phyloP scores from a whole-genome alignment of 2,888 invertebrate genomes.

The Acleris literana region DNA sequence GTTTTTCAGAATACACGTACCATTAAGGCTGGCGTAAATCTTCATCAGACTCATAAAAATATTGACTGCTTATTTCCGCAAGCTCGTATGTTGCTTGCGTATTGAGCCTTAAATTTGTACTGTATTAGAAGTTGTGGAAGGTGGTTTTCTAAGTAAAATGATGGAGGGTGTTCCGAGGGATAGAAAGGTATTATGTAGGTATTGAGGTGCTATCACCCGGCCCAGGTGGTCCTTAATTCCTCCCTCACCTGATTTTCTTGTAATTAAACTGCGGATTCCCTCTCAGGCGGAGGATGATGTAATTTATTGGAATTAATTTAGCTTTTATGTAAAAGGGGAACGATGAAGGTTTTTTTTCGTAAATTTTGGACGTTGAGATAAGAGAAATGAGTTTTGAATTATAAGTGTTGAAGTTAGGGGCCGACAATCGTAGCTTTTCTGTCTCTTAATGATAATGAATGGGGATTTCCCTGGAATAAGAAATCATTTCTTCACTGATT shows the following conservation, averaged over 20 bases:
- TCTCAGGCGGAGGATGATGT: conserved; percentile 44
- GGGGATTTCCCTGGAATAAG: no score
- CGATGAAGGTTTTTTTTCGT: conserved; percentile 15
- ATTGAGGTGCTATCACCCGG: conserved; percentile 51
- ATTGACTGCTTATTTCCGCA: conserved; percentile 11
- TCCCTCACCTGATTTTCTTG: conserved; percentile 58
- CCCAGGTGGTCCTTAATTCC: conserved; percentile 57
- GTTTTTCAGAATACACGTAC: neutral
- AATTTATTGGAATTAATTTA: conserved; percentile 48
- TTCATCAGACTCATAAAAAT: conserved; percentile 37
- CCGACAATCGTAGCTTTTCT: no score
- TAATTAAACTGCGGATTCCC: conserved; percentile 64
- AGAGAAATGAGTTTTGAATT: neutral
- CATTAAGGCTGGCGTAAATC: conserved; percentile 34
- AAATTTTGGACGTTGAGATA: conserved; percentile 1
- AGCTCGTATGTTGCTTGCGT: conserved; percentile 2
- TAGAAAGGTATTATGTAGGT: conserved; percentile 40
- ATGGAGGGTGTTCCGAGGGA: neutral
- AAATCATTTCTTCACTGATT: no score
- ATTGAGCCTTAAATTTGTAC: conserved; percentile 15
- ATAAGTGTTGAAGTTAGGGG: no score
- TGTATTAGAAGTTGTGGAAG: neutral
- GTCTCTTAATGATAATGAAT: no score
- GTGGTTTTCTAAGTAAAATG: neutral
- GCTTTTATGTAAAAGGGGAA: conserved; percentile 38